Evolutionary conservation across 2,888 invertebrate genomes (phyloP), one percentile per base, ranked within the genome.

Genomic region (Allygus modestus): DNA sequence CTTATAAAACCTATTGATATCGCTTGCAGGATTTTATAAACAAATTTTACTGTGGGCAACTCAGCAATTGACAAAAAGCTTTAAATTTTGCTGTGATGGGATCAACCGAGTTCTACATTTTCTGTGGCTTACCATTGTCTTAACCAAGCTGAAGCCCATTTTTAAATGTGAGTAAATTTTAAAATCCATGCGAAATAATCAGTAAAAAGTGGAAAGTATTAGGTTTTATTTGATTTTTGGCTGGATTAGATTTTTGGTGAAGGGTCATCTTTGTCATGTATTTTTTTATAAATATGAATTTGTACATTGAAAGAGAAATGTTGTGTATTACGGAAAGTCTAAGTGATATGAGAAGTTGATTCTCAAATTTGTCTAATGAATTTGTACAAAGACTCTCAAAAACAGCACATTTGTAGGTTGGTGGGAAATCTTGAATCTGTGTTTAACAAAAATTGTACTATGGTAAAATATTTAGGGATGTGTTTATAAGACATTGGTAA

Each of bases 311-410:
- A 33, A 51, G 12, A 58, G 23, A 79, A 79, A 23, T 58, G 28
- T 31, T 54, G 11, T 58, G 75, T 77, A 77, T 46, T 58, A 58
- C 33, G 54, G 73, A 73, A 73, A 65, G 65, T 65, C 65, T 65
- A 65, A 65, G 31, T 31, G 17, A 65, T 65, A 26, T 58, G 20
- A 26, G 26, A 58, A 65, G 31, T 65, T 31, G 31, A 31, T 28
- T 65, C 65, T 77, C 9, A 51, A 73, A 73, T 37, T 73, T 73
- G 43, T 73, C 73, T 73, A 73, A 73, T 73, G 73, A 73, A 26
- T 77, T 77, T 77, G 79, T 79, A 79, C 51, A 79, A 20, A 79
- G 58, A n/a, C 31, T 79, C n/a, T 75, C 5, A 51, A 73, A 77
- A 26, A 23, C 26, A 51, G 33, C 58, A 46, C 43, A 77, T 79